Conservation (phyloP, 2,113 vertebrate genomes). For the Verasper variegatus region DNA sequence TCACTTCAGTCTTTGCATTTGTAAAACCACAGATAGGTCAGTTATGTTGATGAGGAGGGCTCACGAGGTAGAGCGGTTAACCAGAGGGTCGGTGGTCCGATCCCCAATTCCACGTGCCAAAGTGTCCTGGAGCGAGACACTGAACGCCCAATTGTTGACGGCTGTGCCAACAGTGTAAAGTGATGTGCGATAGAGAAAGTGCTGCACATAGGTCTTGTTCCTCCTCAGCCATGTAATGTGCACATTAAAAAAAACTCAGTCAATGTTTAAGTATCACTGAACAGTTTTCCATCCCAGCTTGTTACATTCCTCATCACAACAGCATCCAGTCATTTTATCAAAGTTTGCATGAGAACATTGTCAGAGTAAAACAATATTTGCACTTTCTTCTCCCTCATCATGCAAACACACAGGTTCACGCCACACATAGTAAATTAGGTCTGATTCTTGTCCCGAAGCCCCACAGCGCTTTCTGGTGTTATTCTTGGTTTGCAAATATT, state of each 20-base stretch:
- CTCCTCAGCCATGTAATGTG: not conserved
- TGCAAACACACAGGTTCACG: too few relatives aligned
- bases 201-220: slow-evolving; percentile 8
- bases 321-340: not conserved
- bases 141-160: too few relatives aligned
- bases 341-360: not conserved
- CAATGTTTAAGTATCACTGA: not conserved
- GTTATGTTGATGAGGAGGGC: too few relatives aligned
- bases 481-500: not conserved
- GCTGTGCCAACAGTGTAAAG: too few relatives aligned
- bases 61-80: too few relatives aligned
- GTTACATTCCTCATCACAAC: not conserved
- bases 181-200: not conserved
- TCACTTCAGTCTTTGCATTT: not conserved
- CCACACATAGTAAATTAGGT: too few relatives aligned
- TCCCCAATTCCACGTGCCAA: too few relatives aligned
- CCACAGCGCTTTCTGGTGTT: not conserved
- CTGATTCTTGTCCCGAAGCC: not conserved
- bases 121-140: too few relatives aligned
- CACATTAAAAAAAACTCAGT: slow-evolving; percentile 7
- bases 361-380: too few relatives aligned
- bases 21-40: not conserved
- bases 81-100: too few relatives aligned
- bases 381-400: too few relatives aligned
- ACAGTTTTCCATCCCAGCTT: not conserved